phyloP scores from a whole-genome alignment of 2,888 invertebrate species.

The Drosophila infuscata region DNA sequence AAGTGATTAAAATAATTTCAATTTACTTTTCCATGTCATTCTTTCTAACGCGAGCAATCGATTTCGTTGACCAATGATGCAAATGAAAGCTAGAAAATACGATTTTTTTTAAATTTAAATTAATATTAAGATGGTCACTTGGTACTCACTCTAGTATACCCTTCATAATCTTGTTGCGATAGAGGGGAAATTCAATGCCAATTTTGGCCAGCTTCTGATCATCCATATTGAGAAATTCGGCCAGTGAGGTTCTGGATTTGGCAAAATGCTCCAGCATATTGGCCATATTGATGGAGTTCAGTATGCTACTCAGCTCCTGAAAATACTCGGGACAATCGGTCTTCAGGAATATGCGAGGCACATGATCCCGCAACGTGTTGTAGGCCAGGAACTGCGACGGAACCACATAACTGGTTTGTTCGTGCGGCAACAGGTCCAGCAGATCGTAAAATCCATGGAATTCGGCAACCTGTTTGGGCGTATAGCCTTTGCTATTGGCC shows the following conservation, averaged over 20 bases:
- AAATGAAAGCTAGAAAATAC: constrained; percentile 79
- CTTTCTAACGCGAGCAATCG: constrained; percentile 76
- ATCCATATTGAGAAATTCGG: constrained; percentile 81
- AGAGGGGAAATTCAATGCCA: constrained; percentile 80
- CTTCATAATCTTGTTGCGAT: constrained; percentile 80
- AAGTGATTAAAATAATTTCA: background rate
- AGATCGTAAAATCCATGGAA: constrained; percentile 83
- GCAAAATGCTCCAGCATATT: constrained; percentile 78
- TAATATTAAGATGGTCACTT: background rate
- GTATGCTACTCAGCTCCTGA: constrained; percentile 81
- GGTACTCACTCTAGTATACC: constrained; percentile 82
- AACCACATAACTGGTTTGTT: constrained; percentile 66
- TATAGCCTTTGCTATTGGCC: constrained; percentile 82
- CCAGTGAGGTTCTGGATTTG: constrained; percentile 72
- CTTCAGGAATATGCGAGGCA: constrained; percentile 83
- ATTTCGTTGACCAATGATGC: constrained; percentile 83
- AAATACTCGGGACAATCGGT: constrained; percentile 84
- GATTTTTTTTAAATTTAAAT: background rate
- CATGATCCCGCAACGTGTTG: constrained; percentile 80
- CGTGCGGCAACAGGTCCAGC: constrained; percentile 77
- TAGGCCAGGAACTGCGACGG: constrained; percentile 81
- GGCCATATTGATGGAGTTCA: constrained; percentile 74
- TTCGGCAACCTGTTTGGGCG: constrained; percentile 82
- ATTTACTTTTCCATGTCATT: constrained; percentile 61
- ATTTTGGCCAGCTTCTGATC: constrained; percentile 75